Conservation (phyloP, 2,797 vertebrate species). For the Sphenodon punctatus region DNA sequence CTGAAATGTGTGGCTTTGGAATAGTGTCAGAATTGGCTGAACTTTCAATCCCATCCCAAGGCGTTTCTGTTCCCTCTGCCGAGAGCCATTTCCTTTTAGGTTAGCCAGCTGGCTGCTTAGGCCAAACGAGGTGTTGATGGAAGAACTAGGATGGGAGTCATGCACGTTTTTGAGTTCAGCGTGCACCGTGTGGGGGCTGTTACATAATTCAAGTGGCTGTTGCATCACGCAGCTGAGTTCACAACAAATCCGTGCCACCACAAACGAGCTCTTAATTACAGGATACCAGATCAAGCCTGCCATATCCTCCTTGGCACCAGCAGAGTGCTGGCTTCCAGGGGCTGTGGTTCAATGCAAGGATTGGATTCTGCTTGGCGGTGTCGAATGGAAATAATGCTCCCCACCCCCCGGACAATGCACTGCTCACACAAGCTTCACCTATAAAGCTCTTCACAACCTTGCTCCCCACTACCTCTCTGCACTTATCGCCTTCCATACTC, state of each 20-base stretch:
- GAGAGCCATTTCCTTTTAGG: background rate
- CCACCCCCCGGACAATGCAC: background rate
- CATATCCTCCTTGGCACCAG: background rate
- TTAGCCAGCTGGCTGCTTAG: no score
- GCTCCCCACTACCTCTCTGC: no score
- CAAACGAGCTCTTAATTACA: background rate
- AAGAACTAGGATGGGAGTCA: accelerated
- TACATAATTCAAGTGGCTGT: constrained; percentile 20
- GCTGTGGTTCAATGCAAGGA: background rate
- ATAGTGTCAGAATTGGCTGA: background rate
- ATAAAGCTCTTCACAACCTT: no score
- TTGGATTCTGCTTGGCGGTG: background rate
- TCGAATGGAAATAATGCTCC: background rate
- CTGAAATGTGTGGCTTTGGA: background rate
- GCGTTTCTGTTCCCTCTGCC: background rate
- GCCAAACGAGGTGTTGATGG: no score
- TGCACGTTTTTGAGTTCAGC: accelerated
- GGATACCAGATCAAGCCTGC: background rate
- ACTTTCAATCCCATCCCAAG: background rate
- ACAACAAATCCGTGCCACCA: constrained; percentile 13
- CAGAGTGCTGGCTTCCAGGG: background rate
- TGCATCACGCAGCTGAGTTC: constrained; percentile 16
- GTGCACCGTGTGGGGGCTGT: background rate
- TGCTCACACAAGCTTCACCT: no score
- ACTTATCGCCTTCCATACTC: no score